phyloP scores from a whole-genome alignment of 2,113 vertebrate species.

The Uria lomvia region DNA sequence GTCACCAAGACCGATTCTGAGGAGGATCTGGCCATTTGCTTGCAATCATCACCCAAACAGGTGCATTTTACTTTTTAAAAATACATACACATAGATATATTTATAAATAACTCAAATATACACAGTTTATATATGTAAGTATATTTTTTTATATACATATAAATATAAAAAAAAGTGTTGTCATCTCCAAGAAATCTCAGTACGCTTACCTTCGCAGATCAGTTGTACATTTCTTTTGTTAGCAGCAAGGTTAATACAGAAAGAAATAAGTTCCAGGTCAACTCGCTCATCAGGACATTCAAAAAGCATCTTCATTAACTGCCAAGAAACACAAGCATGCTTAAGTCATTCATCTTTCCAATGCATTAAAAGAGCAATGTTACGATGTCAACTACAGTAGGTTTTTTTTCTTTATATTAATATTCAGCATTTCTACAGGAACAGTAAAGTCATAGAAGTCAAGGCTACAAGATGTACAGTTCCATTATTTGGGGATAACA shows the following conservation, averaged over 20 bases:
- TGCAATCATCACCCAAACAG: neutral
- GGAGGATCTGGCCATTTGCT: neutral
- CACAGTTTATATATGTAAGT: neutral
- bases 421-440: neutral
- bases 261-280: slow-evolving; percentile 91
- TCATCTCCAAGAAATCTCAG: neutral
- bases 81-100: neutral
- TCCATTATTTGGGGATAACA: neutral
- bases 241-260: slow-evolving; percentile 95
- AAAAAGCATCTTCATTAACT: slow-evolving; percentile 94
- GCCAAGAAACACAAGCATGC: slow-evolving; percentile 53
- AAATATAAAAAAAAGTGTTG: neutral
- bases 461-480: neutral
- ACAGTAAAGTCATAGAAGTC: neutral
- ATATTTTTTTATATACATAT: no score
- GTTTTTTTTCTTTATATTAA: neutral
- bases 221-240: slow-evolving; percentile 94
- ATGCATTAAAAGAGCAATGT: neutral
- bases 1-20: neutral
- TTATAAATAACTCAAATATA: neutral
- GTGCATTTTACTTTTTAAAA: neutral
- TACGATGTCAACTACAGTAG: neutral
- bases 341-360: neutral
- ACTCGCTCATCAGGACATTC: slow-evolving; percentile 83
- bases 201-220: slow-evolving; percentile 88